Conservation (phyloP, 1,140 invertebrate genomes). For the Drosophila virilis region DNA sequence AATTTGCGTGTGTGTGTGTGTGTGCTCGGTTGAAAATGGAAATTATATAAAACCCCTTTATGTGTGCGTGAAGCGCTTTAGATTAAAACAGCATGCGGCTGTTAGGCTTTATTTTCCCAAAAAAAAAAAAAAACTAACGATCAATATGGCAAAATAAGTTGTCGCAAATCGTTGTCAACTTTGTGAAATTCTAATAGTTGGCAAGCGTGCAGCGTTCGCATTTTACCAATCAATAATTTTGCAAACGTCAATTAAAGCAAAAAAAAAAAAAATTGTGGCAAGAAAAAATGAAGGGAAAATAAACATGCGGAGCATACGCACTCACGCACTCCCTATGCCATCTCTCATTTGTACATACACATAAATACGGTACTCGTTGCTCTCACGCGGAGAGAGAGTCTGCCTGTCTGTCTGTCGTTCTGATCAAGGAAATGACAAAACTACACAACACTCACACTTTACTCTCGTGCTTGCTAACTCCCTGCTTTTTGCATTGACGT, state of each 20-base stretch:
- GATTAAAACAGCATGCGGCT: slow-evolving; percentile 39
- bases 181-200: slow-evolving; percentile 45
- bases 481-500: slow-evolving; percentile 26
- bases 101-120: slow-evolving; percentile 17
- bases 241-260: slow-evolving; percentile 40
- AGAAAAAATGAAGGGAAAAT: slow-evolving; percentile 8
- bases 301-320: slow-evolving; percentile 13
- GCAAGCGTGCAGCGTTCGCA: slow-evolving; percentile 22
- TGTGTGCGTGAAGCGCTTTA: slow-evolving; percentile 44
- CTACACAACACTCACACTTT: slow-evolving; percentile 20
- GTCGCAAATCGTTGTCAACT: slow-evolving; percentile 30
- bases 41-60: slow-evolving; percentile 76
- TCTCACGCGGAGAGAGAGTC: slow-evolving; percentile 20
- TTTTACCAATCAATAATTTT: slow-evolving; percentile 46
- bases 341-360: slow-evolving; percentile 15
- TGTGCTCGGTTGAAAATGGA: slow-evolving; percentile 66
- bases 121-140: slow-evolving; percentile 13
- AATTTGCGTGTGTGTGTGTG: slow-evolving; percentile 29
- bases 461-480: slow-evolving; percentile 22
- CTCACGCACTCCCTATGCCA: background rate
- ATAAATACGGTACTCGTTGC: slow-evolving; percentile 20
- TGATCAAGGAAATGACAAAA: slow-evolving; percentile 45
- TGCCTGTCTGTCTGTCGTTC: slow-evolving; percentile 24
- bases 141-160: slow-evolving; percentile 41
- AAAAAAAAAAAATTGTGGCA: slow-evolving; percentile 11